A percentile compares a stretch with the other conserved stretches of the same genome.
Conservation (phyloP, 1,140 invertebrate genomes). For the Saccostrea echinata region DNA sequence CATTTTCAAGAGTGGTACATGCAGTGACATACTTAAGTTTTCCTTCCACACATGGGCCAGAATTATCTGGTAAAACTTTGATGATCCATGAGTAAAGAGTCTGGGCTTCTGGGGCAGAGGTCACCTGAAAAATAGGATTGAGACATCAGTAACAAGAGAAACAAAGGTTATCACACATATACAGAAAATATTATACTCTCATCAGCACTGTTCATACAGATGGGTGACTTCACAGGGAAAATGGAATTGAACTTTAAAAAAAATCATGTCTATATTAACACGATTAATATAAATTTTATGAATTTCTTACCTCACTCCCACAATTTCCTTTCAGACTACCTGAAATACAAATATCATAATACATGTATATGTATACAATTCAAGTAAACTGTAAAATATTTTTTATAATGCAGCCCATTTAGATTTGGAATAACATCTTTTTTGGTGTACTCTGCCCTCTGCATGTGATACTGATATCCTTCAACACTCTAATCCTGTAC, state of each 20-base stretch:
- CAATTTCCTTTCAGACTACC: background rate
- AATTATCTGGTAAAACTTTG: background rate
- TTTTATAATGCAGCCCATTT: no score
- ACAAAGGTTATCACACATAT: no score
- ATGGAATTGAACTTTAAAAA: background rate
- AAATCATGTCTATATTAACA: background rate
- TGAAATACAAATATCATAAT: background rate
- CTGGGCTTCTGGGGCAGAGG: background rate
- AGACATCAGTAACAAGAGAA: background rate
- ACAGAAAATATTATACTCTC: no score
- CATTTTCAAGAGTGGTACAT: background rate
- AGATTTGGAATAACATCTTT: no score
- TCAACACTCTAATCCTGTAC: no score
- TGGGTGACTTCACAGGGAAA: no score
- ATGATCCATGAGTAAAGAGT: conserved; percentile 3
- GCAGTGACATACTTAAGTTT: background rate
- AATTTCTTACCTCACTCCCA: conserved; percentile 13
- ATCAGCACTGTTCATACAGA: no score
- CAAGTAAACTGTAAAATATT: no score
- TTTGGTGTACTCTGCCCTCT: no score
- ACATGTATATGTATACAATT: no score
- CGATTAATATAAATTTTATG: background rate
- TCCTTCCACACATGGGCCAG: conserved; percentile 1
- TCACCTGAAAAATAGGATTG: background rate
- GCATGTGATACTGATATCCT: no score